phyloP scores from a whole-genome alignment of 2,888 invertebrate genomes.

The Philopedon plagiatum region DNA sequence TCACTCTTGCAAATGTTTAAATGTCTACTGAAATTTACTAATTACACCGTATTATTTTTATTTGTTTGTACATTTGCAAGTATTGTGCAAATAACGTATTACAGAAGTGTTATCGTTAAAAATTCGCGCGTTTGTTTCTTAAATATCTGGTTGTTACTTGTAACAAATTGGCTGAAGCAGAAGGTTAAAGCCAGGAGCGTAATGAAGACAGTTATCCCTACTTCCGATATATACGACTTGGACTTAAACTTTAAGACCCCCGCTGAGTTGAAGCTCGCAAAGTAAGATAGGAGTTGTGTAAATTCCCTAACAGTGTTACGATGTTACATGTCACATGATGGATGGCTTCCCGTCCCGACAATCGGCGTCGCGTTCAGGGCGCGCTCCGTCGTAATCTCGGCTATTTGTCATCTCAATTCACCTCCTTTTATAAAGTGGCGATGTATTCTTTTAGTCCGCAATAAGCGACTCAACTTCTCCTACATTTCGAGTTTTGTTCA shows the following conservation, averaged over 20 bases:
- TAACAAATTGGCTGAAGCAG: constrained; percentile 14
- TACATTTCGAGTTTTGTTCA: constrained; percentile 65
- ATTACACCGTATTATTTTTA: no score
- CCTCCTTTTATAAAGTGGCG: constrained; percentile 66
- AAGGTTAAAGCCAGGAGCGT: constrained; percentile 16
- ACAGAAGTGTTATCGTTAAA: no score
- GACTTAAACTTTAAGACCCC: constrained; percentile 40
- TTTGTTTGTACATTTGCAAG: no score
- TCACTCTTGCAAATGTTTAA: background rate
- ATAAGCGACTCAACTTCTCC: constrained; percentile 58
- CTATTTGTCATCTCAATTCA: constrained; percentile 68
- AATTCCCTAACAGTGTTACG: constrained; percentile 47
- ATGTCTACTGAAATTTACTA: no score
- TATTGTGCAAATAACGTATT: no score
- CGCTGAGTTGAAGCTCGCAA: constrained; percentile 35
- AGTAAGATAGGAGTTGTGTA: constrained; percentile 36
- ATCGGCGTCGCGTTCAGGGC: constrained; percentile 62
- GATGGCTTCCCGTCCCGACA: constrained; percentile 66
- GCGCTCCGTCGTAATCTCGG: constrained; percentile 65
- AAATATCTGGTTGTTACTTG: background rate
- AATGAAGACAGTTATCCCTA: constrained; percentile 43
- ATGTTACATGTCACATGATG: constrained; percentile 62
- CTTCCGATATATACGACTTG: constrained; percentile 43
- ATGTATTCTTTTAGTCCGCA: constrained; percentile 67
- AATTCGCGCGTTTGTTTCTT: no score